These are phyloP conservation scores for Asteroscopus sphinx DNA, from an alignment of 2,888 invertebrate genomes.

Conservation along the genomic window DNA sequence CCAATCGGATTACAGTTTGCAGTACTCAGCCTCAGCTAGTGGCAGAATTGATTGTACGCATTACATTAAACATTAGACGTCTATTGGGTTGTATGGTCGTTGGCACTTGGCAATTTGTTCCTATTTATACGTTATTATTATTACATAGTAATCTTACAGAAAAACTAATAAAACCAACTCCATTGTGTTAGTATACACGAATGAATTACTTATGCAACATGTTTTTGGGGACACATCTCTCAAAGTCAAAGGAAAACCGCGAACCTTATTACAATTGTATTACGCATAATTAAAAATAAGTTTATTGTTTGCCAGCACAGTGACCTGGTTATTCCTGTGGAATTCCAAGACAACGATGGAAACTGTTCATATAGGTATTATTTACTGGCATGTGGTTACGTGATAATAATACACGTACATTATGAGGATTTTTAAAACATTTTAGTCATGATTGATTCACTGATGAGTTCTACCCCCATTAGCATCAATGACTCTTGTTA, in stretches of 20 bases:
- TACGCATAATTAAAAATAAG: conserved; percentile 19
- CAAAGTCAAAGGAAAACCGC: conserved; percentile 2
- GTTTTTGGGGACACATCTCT: conserved; percentile 4
- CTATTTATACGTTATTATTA: conserved; percentile 22
- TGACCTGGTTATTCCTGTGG: conserved; percentile 25
- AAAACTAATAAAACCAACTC: conserved; percentile 1
- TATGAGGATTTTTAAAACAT: conserved; percentile 35
- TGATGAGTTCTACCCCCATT: conserved; percentile 38
- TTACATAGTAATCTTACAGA: conserved; percentile 14
- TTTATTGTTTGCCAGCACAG: conserved; percentile 19
- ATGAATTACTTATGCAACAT: conserved; percentile 8
- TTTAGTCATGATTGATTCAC: conserved; percentile 52
- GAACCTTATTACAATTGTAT: conserved; percentile 1
- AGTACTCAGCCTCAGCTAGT: too few relatives aligned
- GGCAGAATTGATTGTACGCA: too few relatives aligned
- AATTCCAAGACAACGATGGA: conserved; percentile 4
- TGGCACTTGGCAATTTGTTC: conserved; percentile 30
- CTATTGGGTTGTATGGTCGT: too few relatives aligned
- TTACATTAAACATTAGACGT: too few relatives aligned
- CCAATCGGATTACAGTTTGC: too few relatives aligned
- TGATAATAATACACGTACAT: conserved; percentile 24
- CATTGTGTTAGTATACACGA: background rate
- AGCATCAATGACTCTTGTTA: conserved; percentile 36
- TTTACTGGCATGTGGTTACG: conserved; percentile 25
- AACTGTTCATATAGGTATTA: conserved; percentile 7